Base-by-base conservation (phyloP, 1,140 invertebrate species). In the Zaprionus tsacasi region DNA sequence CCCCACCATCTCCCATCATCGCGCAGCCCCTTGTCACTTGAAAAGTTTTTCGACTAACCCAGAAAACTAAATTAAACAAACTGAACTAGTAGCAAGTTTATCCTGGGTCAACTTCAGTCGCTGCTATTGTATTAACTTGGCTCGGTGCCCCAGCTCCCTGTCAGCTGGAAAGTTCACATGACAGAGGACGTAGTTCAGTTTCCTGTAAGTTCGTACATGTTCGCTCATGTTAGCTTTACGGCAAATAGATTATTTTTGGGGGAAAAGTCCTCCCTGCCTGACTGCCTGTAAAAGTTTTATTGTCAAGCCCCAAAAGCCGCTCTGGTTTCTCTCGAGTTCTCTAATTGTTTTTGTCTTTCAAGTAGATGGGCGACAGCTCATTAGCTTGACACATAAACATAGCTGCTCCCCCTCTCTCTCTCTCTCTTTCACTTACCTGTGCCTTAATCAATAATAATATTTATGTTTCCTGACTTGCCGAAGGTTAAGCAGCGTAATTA, bases 111-210 rank as follows among this genome's bases (percentile, higher is more conserved):
- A 55, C 54, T 81, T 68, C 25, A 45, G 61, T 67, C 36, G 48
- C 45, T 52, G 73, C 72, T 63, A 78, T 86, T 86, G 75, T 69
- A 70, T 82, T 75, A 74, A 61, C 61, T 72, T 79, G 71, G 67
- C 79, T 68, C 52, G 38, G 27, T 33, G 58, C 17, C 6, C 27
- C 10, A 27, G 30, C 1, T 25, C n/a, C 13, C 13, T 66, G 54
- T 54, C 63, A 55, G 33, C 43, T 50, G 15, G 25, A 55, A 64
- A 55, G 36, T 64, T 59, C 59, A 70, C 38, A 64, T 70, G 61
- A 58, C 38, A 55, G 48, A 68, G 38, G 27, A 56, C 30, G 17
- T 30, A 74, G 57, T 74, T 69, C 21, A 57, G 38, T 25, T 56
- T 59, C 27, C 35, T 58, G 54, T 27, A 52, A 66, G 64, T 66